Evolutionary conservation across 2,888 invertebrate species (phyloP), one percentile per base, ranked within the genome.

Genomic region (Therioaphis trifolii): DNA sequence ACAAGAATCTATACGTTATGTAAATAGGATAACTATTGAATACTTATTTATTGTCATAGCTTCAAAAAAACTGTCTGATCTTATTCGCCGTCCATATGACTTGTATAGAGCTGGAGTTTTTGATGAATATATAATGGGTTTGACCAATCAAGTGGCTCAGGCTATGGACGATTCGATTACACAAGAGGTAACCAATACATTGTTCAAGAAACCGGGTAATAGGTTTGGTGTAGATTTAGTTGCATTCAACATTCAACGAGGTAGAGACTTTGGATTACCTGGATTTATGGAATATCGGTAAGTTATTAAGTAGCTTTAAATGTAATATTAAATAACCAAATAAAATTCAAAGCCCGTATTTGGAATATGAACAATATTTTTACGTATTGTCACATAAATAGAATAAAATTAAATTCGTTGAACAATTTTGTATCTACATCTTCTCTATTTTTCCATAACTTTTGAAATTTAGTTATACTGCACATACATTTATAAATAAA

Each of bases 81-180:
- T 96, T 82, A 96, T 97, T 87, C 92, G 96, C 87, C 92, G 96
- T 87, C 97, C 97, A 0, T 96, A 94, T 88, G 96, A 96, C 89
- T 90, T 97, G 86, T 97, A 96, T 89, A 92, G 96, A 87, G 95
- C 96, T 49, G 96, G 96, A 84, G 94, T 96, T 4, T 90, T 97
- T 63, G 96, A 97, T 88, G 96, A 96, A 89, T 97, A 96, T 88
- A 92, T 96, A 52, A 96, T 96, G 95, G 96, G 96, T 61, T 90
- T 97, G 86, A 94, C 96, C 93, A 96, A 96, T 89, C 96, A 97
- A 90, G 96, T 96, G 40, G 96, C 96, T 2, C 96, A 96, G 89
- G 96, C 96, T 88, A 96, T 96, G 95, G 97, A 97, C 88, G 96
- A 96, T 88, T 96, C 96, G 0, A 95, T 97, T 86, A 96, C 96